A percentile compares a stretch with the other conserved stretches of the same genome.
phyloP scores from a whole-genome alignment of 2,797 vertebrate genomes.

The Peromyscus eremicus region DNA sequence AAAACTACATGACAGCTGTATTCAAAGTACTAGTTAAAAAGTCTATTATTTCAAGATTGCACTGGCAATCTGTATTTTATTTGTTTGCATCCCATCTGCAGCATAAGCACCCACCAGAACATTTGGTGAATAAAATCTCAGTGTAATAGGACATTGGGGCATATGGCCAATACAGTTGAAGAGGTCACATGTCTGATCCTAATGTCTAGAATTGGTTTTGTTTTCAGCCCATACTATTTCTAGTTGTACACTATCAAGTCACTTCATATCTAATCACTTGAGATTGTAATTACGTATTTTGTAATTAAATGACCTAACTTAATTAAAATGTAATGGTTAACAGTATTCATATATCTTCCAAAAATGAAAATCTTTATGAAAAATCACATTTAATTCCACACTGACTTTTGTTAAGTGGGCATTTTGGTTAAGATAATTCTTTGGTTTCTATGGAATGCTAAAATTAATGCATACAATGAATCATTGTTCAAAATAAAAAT shows the following conservation, averaged over 20 bases:
- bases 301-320: conserved; percentile 62
- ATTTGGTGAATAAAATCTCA: background rate
- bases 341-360: background rate
- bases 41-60: conserved; percentile 58
- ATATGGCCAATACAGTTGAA: background rate
- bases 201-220: conserved; percentile 36
- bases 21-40: conserved; percentile 55
- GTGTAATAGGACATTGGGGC: background rate
- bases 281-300: conserved; percentile 60
- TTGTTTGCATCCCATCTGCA: conserved; percentile 36
- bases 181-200: background rate
- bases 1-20: conserved; percentile 51
- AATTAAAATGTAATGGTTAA: conserved; percentile 28
- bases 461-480: conserved; percentile 9
- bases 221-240: background rate
- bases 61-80: conserved; percentile 35
- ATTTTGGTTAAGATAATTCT: conserved; percentile 44
- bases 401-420: conserved; percentile 1
- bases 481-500: conserved; percentile 63
- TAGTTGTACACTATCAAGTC: background rate
- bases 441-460: conserved; percentile 15
- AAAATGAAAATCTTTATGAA: conserved; percentile 67
- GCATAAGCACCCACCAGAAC: background rate
- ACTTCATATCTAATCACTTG: conserved; percentile 21
- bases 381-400: background rate